Base-by-base conservation (phyloP, 2,113 vertebrate genomes). In the Bos javanicus region DNA sequence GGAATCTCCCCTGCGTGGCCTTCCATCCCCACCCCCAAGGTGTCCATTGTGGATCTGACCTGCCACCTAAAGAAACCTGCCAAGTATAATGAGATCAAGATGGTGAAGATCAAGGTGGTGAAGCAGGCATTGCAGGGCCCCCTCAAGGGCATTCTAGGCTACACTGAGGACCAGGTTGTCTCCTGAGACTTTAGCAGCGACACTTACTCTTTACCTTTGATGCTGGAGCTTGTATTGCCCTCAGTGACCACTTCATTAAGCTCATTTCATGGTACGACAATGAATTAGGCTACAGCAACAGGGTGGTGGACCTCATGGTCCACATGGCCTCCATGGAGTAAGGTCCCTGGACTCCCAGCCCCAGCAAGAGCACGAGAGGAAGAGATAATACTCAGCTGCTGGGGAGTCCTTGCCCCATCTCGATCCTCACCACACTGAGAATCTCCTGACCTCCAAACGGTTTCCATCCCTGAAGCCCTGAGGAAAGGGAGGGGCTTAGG, bases 1-100 rank as follows among this genome's bases (percentile, higher is more conserved):
- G 99, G 99, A 99, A 99, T 97, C 99, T 99, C 94, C 99, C 99
- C 6, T 99, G 99, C 96, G 99, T 99, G 99, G 99, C 99, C 95
- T 99, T 99, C 99, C 94, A 99, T 99, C 23, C 99, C 99, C 88
- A 99, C 99, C 78, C 99, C 99, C 98, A 99, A 99, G 0, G 99
- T 99, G 86, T 99, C 99, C 0, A 99, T 99, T 21, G 99, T 99
- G 95, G 99, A 99, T 97, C 98, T 99, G 98, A 99, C 99, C 4
- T 99, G 99, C 97, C 99, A 99, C 74, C 98, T 99, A 99, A 99
- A 99, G 97, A 99, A 99, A 97, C 99, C 99, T 12, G 99, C 99
- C 87, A 99, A 99, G 90, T 99, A 99, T 0, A 99, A 99, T 0
- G 99, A 99, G 90, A 99, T 99, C 97, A 99, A 99, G 99, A 39